Conservation (phyloP, 1,140 invertebrate genomes). For the Pentalonia nigronervosa region DNA sequence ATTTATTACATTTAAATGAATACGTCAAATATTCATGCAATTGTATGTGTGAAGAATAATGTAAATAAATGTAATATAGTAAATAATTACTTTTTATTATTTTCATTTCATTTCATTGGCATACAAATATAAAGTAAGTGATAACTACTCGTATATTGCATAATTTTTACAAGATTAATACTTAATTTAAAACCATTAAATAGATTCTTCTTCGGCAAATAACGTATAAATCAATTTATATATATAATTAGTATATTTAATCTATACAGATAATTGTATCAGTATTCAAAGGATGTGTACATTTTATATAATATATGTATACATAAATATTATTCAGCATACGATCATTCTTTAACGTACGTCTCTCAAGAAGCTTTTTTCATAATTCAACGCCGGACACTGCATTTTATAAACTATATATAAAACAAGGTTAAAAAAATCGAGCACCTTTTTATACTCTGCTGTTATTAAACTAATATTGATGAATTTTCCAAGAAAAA, state of each 20-base stretch:
- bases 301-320: too few relatives aligned
- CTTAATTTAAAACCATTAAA: neutral
- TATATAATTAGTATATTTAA: neutral
- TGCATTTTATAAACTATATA: neutral
- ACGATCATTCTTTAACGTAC: neutral
- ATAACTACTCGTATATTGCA: too few relatives aligned
- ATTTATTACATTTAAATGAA: neutral
- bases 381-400: neutral
- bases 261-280: neutral
- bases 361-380: neutral
- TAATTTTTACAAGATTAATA: too few relatives aligned
- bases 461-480: neutral
- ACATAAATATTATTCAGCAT: neutral
- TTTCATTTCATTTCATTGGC: neutral
- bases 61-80: neutral
- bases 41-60: neutral
- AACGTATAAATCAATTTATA: neutral
- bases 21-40: neutral
- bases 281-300: neutral
- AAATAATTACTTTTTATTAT: too few relatives aligned
- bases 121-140: too few relatives aligned
- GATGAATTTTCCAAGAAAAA: constrained; percentile 14
- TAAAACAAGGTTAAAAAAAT: neutral
- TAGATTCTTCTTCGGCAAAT: neutral
- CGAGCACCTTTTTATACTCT: neutral